phyloP scores from a whole-genome alignment of 2,113 vertebrate species.

The Lasiurus cinereus region DNA sequence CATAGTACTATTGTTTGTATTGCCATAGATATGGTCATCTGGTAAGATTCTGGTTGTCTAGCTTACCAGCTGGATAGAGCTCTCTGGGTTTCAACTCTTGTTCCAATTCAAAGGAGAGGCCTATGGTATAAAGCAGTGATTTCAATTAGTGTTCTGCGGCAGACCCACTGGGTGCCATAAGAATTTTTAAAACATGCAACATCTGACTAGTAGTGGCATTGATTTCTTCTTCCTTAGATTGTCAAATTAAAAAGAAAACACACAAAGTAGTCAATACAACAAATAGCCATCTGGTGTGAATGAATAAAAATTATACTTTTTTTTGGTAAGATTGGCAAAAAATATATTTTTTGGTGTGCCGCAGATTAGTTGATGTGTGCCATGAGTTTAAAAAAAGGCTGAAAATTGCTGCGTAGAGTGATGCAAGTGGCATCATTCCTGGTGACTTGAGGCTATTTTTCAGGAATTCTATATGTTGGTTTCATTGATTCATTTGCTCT shows the following conservation, averaged over 20 bases:
- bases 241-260: neutral
- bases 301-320: neutral
- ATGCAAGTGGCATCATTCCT: too few relatives aligned
- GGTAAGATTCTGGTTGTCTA: neutral
- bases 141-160: neutral
- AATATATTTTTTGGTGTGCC: neutral
- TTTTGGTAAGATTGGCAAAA: neutral
- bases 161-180: neutral
- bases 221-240: neutral
- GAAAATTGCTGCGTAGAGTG: too few relatives aligned
- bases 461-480: neutral
- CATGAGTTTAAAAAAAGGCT: too few relatives aligned
- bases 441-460: too few relatives aligned
- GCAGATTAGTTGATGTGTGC: too few relatives aligned
- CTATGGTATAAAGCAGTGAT: neutral
- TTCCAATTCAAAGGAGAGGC: slow-evolving; percentile 30
- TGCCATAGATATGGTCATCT: neutral
- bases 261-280: neutral
- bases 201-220: neutral
- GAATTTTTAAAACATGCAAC: neutral
- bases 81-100: slow-evolving; percentile 35
- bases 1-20: neutral
- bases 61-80: neutral
- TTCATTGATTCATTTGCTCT: slow-evolving; percentile 8
- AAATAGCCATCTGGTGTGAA: neutral